Evolutionary conservation across 1,140 invertebrate species (phyloP), one percentile per base, ranked within the genome.

Genomic region (Calliphora vicina): DNA sequence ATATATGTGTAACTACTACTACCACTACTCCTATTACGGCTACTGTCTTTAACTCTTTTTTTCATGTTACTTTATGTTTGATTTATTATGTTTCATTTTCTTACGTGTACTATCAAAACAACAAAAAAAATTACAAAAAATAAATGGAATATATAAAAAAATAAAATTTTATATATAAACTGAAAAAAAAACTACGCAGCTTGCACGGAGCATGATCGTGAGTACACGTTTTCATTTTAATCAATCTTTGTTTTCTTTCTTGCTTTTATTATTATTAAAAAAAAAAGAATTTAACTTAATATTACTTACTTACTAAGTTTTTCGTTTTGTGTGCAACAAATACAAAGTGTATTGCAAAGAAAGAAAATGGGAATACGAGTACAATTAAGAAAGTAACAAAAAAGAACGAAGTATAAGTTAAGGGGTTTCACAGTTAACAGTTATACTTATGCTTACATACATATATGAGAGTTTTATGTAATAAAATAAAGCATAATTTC

Each of bases 141-240:
- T 83, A 43, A 43, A 78, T 78, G 74, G 74, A 43, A 78, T 43
- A 78, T 35, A 74, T 43, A 20, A 35, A 35, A 76, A 42, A 78
- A 78, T 43, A 78, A n/a, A n/a, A n/a, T n/a, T n/a, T n/a, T 83
- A 50, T 25, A 67, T 83, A 23, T 78, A 72, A 23, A 50, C 72
- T 15, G 72, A 74, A 74, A 29, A 57, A 57, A 17, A n/a, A 17
- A 83, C 57, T 43, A 90, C 86, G 91, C 93, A 95, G 94, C 94
- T 95, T 94, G 94, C 94, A 94, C 93, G 94, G 93, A 94, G 94
- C 94, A 95, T 95, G 94, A 94, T 94, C 93, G 94, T 95, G 93
- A 95, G 94, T 95, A 95, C 92, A 89, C 88, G 86, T 90, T 88
- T 88, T 87, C 86, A 83, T 80, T 45, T 85, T 81, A 42, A 74